Base-by-base conservation (phyloP, 1,140 invertebrate species). In the Trichogramma pretiosum region DNA sequence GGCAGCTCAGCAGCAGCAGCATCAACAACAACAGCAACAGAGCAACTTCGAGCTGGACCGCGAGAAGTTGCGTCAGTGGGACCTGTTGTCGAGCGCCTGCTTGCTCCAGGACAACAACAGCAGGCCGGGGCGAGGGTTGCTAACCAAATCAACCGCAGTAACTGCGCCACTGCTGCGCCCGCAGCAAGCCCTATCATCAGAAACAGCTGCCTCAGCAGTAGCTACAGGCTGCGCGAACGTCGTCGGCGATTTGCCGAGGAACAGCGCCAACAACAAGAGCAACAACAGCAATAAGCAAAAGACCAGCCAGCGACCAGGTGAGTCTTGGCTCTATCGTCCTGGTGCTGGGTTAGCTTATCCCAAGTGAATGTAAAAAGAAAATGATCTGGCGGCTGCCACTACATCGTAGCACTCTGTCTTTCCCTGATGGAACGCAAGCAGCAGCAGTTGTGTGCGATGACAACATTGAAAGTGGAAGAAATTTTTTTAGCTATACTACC, bases 31-130 rank as follows among this genome's bases (percentile, higher is more conserved):
- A 33, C 50, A 14, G 5, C 42, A 43, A 33, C 52, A 56, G 44
- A 43, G 55, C 43, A 52, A 53, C n/a, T 79, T 80, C 73, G 84
- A 86, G 63, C 80, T 88, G 55, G 87, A 89, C 72, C 79, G 86
- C 56, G 87, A 89, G 70, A 88, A 85, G 54, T 75, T 89, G 53
- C 76, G 87, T 24, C 87, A 89, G 60, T 89, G 87, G 87, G 87
- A 90, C 70, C 76, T 88, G 50, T 77, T 89, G 78, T 89, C 86
- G 34, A 87, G 85, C 74, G 85, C 79, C 50, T 75, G 75, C 61
- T 70, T 73, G 40, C 65, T 72, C 56, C 68, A 72, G 60, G 69
- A 71, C 54, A 57, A 63, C 63, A 58, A 58, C 19, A 34, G 34
- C 34, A 13, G 17, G 28, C 60, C 60, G 59, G 64, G 60, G 54